Conservation (phyloP, 92 coral and sea anemone species). For the Porites divaricata region DNA sequence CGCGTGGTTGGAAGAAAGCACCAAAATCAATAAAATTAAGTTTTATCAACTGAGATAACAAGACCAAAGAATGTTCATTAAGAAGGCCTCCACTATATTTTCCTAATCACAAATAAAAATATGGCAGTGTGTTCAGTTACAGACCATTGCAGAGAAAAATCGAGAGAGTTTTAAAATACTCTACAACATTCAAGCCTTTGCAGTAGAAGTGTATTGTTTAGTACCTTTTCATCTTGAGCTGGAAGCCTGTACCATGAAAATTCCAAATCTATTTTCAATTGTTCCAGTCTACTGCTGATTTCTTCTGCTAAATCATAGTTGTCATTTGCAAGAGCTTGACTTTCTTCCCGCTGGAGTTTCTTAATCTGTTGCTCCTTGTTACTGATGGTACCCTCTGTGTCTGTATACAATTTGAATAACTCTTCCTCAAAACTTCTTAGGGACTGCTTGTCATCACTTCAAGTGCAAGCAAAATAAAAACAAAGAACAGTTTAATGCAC, state of each 20-base stretch:
- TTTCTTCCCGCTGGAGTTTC: slow-evolving; percentile 65
- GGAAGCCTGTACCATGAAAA: slow-evolving; percentile 62
- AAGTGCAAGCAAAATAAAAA: background rate
- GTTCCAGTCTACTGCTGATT: slow-evolving; percentile 73
- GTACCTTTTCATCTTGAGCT: slow-evolving; percentile 74
- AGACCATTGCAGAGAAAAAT: too few species aligned
- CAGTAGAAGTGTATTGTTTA: background rate
- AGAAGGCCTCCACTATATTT: too few species aligned
- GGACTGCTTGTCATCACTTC: slow-evolving; percentile 50
- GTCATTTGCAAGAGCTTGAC: slow-evolving; percentile 80
- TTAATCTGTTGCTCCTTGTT: slow-evolving; percentile 65
- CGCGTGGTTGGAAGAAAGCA: too few species aligned
- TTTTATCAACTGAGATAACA: too few species aligned
- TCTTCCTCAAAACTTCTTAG: slow-evolving; percentile 42
- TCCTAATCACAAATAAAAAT: too few species aligned
- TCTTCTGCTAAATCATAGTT: slow-evolving; percentile 95
- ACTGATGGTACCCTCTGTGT: slow-evolving; percentile 14
- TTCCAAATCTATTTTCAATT: slow-evolving; percentile 60
- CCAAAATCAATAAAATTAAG: too few species aligned
- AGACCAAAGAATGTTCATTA: too few species aligned
- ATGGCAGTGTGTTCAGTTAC: too few species aligned
- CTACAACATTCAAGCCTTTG: background rate
- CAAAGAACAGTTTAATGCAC: background rate
- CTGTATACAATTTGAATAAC: slow-evolving; percentile 55
- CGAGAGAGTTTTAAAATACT: too few species aligned